Evolutionary conservation across 2,113 vertebrate species (phyloP), one percentile per base, ranked within the genome.

Genomic region (Macrotus californicus): DNA sequence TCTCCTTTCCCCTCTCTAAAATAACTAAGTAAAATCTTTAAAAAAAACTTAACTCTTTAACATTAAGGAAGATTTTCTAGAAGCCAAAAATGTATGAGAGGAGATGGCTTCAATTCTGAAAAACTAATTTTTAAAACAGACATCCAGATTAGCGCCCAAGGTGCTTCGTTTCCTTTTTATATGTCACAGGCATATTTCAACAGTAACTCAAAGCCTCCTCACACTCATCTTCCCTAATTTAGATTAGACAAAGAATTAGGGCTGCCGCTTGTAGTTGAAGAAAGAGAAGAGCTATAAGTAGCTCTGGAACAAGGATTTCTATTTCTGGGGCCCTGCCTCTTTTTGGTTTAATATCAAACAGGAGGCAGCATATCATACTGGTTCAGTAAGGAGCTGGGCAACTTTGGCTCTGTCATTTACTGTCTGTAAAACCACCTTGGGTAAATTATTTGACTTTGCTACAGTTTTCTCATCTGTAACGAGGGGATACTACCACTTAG

Each of bases 1-100:
- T 24, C 54, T 59, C 22, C 56, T 22, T 59, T 56, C 54, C 54
- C 22, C 8, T 59, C 52, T 54, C 22, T 59, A 59, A 59, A 59
- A 59, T 59, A 56, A 56, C 21, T 56, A 56, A 56, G 22, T 56
- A 59, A 59, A 59, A 59, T 59, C 22, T 59, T 59, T 3, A 29
- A 61, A 61, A 29, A 75, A 75, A 34, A 73, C n/a, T 34, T 85
- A 88, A 91, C n/a, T 91, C 18, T 64, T 94, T 92, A 87, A 91
- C 26, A 85, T 67, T 80, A 89, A 92, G 48, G 69, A 93, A 70
- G 24, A 91, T 84, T 85, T 94, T 86, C 72, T 81, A 86, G 54
- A 88, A 94, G 56, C 31, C 56, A 92, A 73, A 69, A 80, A 72
- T 66, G 34, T 79, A 50, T 16, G 16, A 84, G 21, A 61, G 43